Evolutionary conservation across 2,888 invertebrate species (phyloP).

Genomic region (Archips xylosteana): DNA sequence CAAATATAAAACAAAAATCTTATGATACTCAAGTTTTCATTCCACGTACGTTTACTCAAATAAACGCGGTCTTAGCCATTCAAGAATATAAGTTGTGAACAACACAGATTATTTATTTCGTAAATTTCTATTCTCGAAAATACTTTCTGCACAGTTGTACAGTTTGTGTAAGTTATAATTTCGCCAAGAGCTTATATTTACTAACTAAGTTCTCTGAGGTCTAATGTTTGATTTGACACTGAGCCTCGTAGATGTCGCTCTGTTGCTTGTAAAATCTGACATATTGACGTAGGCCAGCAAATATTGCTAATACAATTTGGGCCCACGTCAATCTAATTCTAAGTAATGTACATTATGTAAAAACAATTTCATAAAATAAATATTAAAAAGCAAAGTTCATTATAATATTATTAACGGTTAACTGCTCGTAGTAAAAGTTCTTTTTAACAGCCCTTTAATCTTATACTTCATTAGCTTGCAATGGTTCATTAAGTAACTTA

Average conservation of each 20-base stretch:
- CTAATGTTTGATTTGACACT: constrained; percentile 15
- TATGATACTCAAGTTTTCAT: no score
- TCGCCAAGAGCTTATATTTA: background rate
- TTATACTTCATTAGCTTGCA: constrained; percentile 21
- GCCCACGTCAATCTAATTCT: constrained; percentile 14
- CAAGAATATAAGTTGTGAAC: no score
- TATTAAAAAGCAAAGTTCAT: constrained; percentile 6
- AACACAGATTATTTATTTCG: no score
- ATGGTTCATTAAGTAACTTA: constrained; percentile 20
- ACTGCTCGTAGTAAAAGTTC: constrained; percentile 5
- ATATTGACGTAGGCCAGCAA: constrained; percentile 16
- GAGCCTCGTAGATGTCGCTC: constrained; percentile 16
- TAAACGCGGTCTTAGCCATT: no score
- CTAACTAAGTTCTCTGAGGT: background rate
- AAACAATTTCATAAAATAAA: background rate
- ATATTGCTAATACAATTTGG: constrained; percentile 28
- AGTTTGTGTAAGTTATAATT: background rate
- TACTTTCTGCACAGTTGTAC: background rate
- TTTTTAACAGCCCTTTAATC: constrained; percentile 21
- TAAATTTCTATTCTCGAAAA: no score
- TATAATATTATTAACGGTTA: constrained; percentile 7
- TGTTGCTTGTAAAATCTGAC: constrained; percentile 21
- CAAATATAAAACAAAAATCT: no score
- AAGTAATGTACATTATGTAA: background rate
- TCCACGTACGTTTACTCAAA: no score